Conservation (phyloP, 2,113 vertebrate genomes). For the Onychostoma macrolepis region DNA sequence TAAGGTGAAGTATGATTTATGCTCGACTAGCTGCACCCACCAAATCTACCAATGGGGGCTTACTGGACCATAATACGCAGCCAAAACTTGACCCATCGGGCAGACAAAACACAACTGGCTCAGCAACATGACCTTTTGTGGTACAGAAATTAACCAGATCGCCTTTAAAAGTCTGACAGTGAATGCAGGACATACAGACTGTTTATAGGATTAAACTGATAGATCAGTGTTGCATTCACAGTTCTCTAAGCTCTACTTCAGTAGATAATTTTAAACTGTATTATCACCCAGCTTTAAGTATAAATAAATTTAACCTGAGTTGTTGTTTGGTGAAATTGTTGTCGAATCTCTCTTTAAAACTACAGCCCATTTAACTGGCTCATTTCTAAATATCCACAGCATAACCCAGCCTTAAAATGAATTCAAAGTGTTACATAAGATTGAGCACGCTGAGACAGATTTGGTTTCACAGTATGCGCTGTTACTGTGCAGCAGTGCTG, state of each 20-base stretch:
- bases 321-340: not conserved
- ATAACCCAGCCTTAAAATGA: slow-evolving; percentile 11
- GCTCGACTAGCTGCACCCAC: not conserved
- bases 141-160: not conserved
- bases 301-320: not conserved
- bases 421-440: slow-evolving; percentile 38
- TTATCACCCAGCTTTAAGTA: not conserved
- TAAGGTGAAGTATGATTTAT: not conserved
- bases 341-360: not conserved
- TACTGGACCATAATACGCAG: not conserved
- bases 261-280: not conserved
- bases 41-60: not conserved
- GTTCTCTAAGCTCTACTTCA: not conserved
- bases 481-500: slow-evolving; percentile 36
- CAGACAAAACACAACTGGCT: not conserved
- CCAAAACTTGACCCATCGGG: not conserved
- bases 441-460: not conserved
- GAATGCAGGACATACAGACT: not conserved
- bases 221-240: not conserved
- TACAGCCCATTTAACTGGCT: not conserved
- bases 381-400: slow-evolving; percentile 19
- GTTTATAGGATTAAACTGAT: not conserved
- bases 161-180: not conserved
- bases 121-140: not conserved
- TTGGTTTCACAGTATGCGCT: not conserved